Percentiles rank a stretch among this genome's conserved stretches.
Conservation (phyloP, 1,140 invertebrate genomes). For the Philotrypesis tridentata region DNA sequence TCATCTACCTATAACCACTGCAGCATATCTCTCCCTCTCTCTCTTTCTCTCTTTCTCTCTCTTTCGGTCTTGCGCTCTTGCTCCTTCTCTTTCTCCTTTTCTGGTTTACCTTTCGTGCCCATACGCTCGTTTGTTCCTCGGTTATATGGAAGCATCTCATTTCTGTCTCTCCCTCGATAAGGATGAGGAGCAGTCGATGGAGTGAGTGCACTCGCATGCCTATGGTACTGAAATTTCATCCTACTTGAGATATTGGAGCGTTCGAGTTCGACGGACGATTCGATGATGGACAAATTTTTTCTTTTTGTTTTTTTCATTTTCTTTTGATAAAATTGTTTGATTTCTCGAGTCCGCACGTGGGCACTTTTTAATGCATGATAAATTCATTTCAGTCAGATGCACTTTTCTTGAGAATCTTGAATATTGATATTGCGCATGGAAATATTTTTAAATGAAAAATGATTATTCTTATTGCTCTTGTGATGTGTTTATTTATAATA, state of each 20-base stretch:
- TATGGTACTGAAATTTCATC: conserved; percentile 9
- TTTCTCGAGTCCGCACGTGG: too few relatives aligned
- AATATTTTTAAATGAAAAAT: too few relatives aligned
- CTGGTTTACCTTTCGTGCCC: neutral
- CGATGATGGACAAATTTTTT: neutral
- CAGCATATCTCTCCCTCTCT: neutral
- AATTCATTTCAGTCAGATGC: too few relatives aligned
- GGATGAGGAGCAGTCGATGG: neutral
- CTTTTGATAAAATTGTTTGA: too few relatives aligned
- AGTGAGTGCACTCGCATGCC: neutral
- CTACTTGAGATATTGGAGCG: neutral
- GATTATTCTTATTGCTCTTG: too few relatives aligned
- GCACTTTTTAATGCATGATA: too few relatives aligned
- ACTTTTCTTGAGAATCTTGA: too few relatives aligned
- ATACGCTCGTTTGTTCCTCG: neutral
- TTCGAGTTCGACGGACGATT: neutral
- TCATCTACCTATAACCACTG: conserved; percentile 60
- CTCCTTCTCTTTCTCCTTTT: neutral
- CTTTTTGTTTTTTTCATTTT: neutral
- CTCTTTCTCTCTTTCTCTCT: neutral
- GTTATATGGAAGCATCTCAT: conserved; percentile 1
- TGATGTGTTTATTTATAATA: too few relatives aligned
- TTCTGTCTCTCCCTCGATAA: neutral
- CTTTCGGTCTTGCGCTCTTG: neutral
- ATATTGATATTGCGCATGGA: too few relatives aligned